Evolutionary conservation across 2,797 vertebrate species (phyloP), one percentile per base, ranked within the genome.

Genomic region (Manis crassicaudata): DNA sequence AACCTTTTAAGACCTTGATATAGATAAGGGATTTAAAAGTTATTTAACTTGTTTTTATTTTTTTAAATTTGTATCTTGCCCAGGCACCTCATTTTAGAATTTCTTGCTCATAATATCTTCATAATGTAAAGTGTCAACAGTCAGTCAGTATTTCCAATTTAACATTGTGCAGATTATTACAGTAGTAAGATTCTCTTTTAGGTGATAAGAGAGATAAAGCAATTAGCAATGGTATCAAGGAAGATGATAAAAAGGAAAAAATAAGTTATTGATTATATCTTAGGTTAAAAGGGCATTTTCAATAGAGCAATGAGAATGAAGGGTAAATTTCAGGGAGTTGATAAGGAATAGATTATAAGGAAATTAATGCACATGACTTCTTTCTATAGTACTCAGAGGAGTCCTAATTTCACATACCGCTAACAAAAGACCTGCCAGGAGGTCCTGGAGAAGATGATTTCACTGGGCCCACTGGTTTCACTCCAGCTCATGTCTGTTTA

Each of bases 391-490:
- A 40, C 18, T 40, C 67, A 37, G 37, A 96, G 11, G 43, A 87
- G 32, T 79, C 35, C 84, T 92, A 86, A 96, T 96, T 96, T 96
- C 92, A 95, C 87, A 63, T 87, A 43, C 76, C 87, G 11, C 56
- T 93, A 72, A 93, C 32, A 90, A 35, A 12, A 72, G 82, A 70
- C 54, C 37, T 73, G 60, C 18, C 90, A 95, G 76, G 60, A 56
- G 40, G 72, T 72, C 60, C 58, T 93, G n/a, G 67, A 93, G 81
- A 85, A 56, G 40, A 81, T 73, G 60, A 11, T 46, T 46, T 46
- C 46, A 46, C 50, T 85, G 46, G 46, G 7, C 50, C 87, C 25
- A 32, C 23, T 75, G 60, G 37, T 87, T 87, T 40, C 80, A 72
- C 13, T 72, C 50, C 14, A 80, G 43, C 68, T 94, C 75, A 58